Evolutionary conservation across 2,797 vertebrate genomes (phyloP), one percentile per base, ranked within the genome.

Genomic region (Sphenodon punctatus): DNA sequence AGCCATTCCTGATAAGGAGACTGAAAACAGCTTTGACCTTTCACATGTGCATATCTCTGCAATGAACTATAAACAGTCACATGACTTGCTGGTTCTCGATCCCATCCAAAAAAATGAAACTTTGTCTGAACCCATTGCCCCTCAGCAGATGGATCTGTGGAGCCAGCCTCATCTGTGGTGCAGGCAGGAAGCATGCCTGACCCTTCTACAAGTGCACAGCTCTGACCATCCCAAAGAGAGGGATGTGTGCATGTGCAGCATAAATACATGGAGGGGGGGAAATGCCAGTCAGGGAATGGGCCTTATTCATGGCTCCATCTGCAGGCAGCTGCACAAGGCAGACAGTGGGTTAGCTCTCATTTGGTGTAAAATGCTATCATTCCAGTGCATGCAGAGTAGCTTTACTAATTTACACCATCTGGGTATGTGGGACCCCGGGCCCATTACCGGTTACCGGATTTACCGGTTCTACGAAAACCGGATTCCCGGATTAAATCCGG

Each of bases 11-110:
- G 94, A 95, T 95, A 95, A 95, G 93, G 89, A 93, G 91, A 96
- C 68, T 88, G 83, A 89, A 95, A 96, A 93, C 95, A 95, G 95
- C 89, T 96, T 95, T 94, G 93, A 93, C 94, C 95, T 95, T 94
- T 95, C 94, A 94, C 91, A 95, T 55, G 77, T 67, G 73, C 92
- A 93, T 93, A 89, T 86, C 90, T 86, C 66, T 45, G 76, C 1
- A 0, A 39, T 60, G 85, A 94, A 80, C 91, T 22, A 2, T 41
- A 0, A 11, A 87, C 85, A 69, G 76, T 7, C 85, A 82, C 4
- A 0, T 13, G 2, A 36, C 93, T 89, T 84, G 55, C 20, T 79
- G 80, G 63, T 88, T 89, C 90, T 89, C 70, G 90, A 84, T 87
- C 91, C 91, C 70, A 78, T 70, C 79, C 88, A 89, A 41, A 49